Base-by-base conservation (phyloP, 1,140 invertebrate genomes). In the Yoshiicerus persimilis region DNA sequence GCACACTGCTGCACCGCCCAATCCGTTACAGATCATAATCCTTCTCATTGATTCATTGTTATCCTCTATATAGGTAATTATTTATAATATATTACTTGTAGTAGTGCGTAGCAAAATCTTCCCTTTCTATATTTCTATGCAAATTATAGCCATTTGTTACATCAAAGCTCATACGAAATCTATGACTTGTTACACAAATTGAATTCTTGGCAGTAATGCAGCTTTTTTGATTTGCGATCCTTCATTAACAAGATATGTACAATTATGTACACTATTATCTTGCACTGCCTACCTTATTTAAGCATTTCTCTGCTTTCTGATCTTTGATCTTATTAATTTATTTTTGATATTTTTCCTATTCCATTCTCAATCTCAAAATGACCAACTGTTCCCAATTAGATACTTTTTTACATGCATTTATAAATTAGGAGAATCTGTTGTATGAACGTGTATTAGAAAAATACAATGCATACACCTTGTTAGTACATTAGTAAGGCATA, bases 111-210 rank as follows among this genome's bases (percentile, higher is more conserved):
- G 66, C 66, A 70, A 13, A 70, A 30, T 70, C 20, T 38, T 38
- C 34, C 34, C 75, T 80, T 80, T 80, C 75, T 80, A 80, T 80
- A 38, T 80, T 80, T 80, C 75, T 80, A 80, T 80, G 75, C 75
- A 80, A 80, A 80, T 80, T 80, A n/a, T 36, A 80, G 32, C 34
- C 75, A 80, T 80, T 80, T 80, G 75, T 34, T 80, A n/a, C 75
- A 20, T n/a, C 20, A 9, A 30, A 25, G 6, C 34, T 80, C 75
- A 38, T 70, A 70, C 30, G 11, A 70, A 70, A 23, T 70, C 25
- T 70, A 27, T 4, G 16, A 9, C 25, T 70, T 70, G 30, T 30
- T 30, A 70, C 66, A 70, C 66, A 70, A 70, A 70, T 70, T 70
- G 66, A 23, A 83, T 84, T 84, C 38, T 47, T 9, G 47, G 25